Base-by-base conservation (phyloP, 2,888 invertebrate genomes). In the Drosophila affinis region DNA sequence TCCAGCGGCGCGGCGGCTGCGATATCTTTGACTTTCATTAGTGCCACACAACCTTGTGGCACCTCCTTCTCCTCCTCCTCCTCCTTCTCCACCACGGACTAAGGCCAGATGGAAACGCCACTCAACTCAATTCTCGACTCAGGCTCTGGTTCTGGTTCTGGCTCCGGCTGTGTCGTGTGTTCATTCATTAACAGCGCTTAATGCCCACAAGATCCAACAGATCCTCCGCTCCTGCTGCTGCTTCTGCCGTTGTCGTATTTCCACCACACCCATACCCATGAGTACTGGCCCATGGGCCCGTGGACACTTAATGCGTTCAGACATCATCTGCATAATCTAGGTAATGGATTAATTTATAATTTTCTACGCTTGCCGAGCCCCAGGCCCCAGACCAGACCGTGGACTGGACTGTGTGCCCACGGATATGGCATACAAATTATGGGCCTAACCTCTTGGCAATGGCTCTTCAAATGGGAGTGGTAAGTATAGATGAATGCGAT, bases 331-430 rank as follows among this genome's bases (percentile, higher is more conserved):
- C 78, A 80, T 80, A 86, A 86, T 87, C 86, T 81, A 81, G 81
- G 83, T 87, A 88, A 86, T 86, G 88, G 83, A 83, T 86, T 86
- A 86, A 88, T 86, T 86, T 83, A 78, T 86, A 87, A 81, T 83
- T 86, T 76, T 79, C 72, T 62, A 72, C 71, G 81, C 83, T 68
- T 27, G 54, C 62, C 32, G 53, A 27, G 48, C 0, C 24, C 12
- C 47, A 9, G 9, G n/a, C 39, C 39, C 24, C 39, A 39, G 21
- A 39, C 18, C 21, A 12, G 34, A 24, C 24, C 24, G 24, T 9
- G 58, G 34, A 46, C 46, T 17, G 21, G 24, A 24, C 51, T n/a
- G 34, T 21, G 24, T 46, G 49, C 44, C 58, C 34, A 32, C 47
- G 32, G 45, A 48, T 17, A 9, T 45, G 47, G 39, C 63, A 54